Percentiles rank a stretch among this genome's conserved stretches.
phyloP scores from a whole-genome alignment of 2,797 vertebrate genomes.

The Gadopsis marmoratus region DNA sequence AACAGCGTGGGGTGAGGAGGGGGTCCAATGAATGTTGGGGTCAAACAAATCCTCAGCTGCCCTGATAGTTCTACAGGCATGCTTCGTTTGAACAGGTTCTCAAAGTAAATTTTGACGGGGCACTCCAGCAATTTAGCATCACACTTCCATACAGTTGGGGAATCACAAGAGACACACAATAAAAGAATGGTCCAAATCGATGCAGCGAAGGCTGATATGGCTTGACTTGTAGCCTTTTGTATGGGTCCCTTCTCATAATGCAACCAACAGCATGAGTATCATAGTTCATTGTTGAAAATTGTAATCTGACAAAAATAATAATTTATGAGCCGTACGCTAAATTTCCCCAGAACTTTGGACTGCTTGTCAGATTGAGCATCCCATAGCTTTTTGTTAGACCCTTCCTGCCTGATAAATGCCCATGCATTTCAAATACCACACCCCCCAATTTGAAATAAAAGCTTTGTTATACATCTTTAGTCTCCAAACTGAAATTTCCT shows the following conservation, averaged over 20 bases:
- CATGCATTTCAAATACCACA: not conserved
- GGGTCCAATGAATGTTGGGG: not conserved
- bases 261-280: not conserved
- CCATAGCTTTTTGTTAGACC: not conserved
- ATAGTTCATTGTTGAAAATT: not conserved
- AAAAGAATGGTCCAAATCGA: not conserved
- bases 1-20: not conserved
- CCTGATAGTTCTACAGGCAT: not conserved
- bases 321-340: not conserved
- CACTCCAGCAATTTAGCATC: not conserved
- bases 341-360: not conserved
- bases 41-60: not conserved
- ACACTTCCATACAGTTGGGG: not conserved
- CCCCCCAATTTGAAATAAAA: not conserved
- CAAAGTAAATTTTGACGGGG: not conserved
- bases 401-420: not conserved
- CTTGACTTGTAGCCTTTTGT: not conserved
- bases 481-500: no score
- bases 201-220: not conserved
- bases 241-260: not conserved
- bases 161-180: slow-evolving; percentile 4
- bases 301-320: not conserved
- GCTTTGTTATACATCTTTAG: not conserved
- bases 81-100: not conserved
- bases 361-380: not conserved